These are phyloP conservation scores for Pogonomyrmex californicus DNA, from an alignment of 1,140 invertebrate species.

Conservation along the genomic window DNA sequence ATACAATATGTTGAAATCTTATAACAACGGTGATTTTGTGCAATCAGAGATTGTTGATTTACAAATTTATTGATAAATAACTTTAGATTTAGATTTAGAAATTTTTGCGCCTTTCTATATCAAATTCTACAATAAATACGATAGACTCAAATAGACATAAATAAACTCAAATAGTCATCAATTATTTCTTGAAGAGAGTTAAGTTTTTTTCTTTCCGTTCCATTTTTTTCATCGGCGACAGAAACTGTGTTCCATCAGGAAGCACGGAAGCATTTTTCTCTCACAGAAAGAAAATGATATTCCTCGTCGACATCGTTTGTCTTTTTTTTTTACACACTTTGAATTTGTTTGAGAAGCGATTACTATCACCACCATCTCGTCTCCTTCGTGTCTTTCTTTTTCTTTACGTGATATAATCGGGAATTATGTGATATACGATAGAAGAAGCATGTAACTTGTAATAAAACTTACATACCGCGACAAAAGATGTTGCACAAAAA, in stretches of 20 bases:
- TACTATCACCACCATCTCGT: not conserved
- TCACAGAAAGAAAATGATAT: conserved; percentile 40
- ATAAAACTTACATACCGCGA: conserved; percentile 20
- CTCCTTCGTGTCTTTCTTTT: not conserved
- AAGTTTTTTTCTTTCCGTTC: not conserved
- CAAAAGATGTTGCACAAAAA: not conserved
- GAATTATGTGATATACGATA: not conserved
- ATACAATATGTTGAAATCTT: not conserved
- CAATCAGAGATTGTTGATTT: not conserved
- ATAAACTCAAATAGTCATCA: not conserved
- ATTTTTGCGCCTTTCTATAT: not conserved
- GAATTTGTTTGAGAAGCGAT: conserved; percentile 19
- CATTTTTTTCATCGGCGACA: conserved; percentile 9
- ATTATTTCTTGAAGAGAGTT: conserved; percentile 23
- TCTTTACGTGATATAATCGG: conserved; percentile 7
- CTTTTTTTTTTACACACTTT: conserved; percentile 42
- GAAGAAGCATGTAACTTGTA: not conserved
- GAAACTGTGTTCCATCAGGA: conserved; percentile 20
- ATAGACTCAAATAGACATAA: not conserved
- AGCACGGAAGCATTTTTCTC: conserved; percentile 11
- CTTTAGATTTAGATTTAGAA: not conserved
- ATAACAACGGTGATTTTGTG: not conserved
- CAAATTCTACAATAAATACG: not conserved
- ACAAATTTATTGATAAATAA: not conserved
- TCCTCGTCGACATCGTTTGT: conserved; percentile 38